Evolutionary conservation across 2,888 invertebrate species (phyloP).

Genomic region (Pteria penguin): DNA sequence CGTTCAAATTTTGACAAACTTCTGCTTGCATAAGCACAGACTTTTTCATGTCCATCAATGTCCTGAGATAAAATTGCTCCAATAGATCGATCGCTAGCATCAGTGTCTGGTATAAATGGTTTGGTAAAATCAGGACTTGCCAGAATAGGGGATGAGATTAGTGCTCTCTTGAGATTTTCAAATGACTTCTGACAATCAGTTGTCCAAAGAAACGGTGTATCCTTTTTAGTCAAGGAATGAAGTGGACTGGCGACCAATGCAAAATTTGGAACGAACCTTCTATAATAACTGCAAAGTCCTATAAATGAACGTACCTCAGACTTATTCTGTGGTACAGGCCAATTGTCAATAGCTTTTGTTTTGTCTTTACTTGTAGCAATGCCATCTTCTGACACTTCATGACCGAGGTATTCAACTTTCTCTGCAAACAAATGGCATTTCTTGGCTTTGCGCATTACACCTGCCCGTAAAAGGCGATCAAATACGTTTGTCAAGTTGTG

Average conservation of each 20-base stretch:
- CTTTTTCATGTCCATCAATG: slow-evolving; percentile 1
- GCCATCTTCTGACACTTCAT: too few species aligned
- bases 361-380: too few species aligned
- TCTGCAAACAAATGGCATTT: too few species aligned
- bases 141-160: not conserved
- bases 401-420: too few species aligned
- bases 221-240: too few species aligned
- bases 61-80: slow-evolving; percentile 17
- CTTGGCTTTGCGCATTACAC: slow-evolving; percentile 14
- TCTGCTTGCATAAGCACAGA: not conserved
- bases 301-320: too few species aligned
- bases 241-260: too few species aligned
- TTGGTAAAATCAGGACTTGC: not conserved
- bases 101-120: not conserved
- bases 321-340: too few species aligned
- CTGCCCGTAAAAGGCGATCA: slow-evolving; percentile 3
- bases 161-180: not conserved
- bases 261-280: too few species aligned
- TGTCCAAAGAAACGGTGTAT: too few species aligned
- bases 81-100: slow-evolving; percentile 2
- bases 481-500: slow-evolving; percentile 3
- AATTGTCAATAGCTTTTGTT: too few species aligned
- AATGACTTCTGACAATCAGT: slow-evolving; percentile 12
- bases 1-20: slow-evolving; percentile 6
- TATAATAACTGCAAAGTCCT: too few species aligned